A percentile compares a stretch with the other conserved stretches of the same genome.
Conservation (phyloP, 1,140 invertebrate genomes). For the Trialeurodes vaporariorum region DNA sequence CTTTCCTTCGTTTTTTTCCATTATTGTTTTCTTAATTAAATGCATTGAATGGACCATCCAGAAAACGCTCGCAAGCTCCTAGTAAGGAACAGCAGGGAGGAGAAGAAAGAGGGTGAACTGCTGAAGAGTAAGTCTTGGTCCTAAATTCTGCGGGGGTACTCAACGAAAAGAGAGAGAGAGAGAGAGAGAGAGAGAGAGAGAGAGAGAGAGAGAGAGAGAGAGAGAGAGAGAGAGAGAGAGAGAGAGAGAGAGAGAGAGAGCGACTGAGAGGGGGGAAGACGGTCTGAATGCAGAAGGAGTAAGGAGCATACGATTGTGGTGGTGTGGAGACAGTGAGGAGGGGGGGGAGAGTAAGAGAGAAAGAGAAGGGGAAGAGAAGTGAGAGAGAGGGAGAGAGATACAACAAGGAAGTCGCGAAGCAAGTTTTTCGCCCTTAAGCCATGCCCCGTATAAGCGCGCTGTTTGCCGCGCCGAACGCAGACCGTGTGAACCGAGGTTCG, state of each 20-base stretch:
- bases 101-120: conserved; percentile 8
- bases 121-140: conserved; percentile 7
- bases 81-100: no score
- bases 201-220: not conserved
- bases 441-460: not conserved
- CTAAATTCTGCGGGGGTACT: conserved; percentile 4
- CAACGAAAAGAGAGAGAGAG: conserved; percentile 5
- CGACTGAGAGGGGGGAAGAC: not conserved
- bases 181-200: not conserved
- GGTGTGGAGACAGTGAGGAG: no score
- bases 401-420: not conserved
- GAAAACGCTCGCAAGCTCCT: no score
- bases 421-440: not conserved
- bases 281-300: no score
- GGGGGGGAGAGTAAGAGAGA: no score
- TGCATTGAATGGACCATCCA: no score
- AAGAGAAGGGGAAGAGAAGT: no score
- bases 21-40: no score
- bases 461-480: not conserved
- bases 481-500: not conserved
- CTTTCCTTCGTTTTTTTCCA: no score
- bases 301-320: no score
- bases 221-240: conserved; percentile 3
- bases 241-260: not conserved
- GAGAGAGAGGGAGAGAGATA: no score